A percentile compares a stretch with the other conserved stretches of the same genome.
These are phyloP conservation scores for Onychomys torridus DNA, from an alignment of 2,797 vertebrate species.

Conservation along the genomic window DNA sequence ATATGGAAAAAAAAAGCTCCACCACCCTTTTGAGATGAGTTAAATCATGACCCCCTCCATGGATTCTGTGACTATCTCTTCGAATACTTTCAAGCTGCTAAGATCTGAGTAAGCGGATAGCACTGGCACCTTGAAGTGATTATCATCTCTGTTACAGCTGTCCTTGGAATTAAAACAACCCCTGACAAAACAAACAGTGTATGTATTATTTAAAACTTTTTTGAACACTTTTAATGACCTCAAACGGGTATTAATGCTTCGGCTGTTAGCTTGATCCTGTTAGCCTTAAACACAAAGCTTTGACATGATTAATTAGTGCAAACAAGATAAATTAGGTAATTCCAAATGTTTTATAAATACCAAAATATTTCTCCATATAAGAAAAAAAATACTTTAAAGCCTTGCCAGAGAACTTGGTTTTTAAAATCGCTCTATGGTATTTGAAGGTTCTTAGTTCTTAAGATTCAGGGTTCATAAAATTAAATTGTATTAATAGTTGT, in stretches of 20 bases:
- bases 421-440: not conserved
- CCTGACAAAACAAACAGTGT: conserved; percentile 37
- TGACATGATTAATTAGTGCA: conserved; percentile 68
- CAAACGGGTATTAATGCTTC: conserved; percentile 50
- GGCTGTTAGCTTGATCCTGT: conserved; percentile 17
- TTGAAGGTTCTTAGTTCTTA: conserved; percentile 1
- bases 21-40: conserved; percentile 62
- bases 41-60: conserved; percentile 23
- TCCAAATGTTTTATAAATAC: conserved; percentile 60
- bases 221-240: conserved; percentile 57
- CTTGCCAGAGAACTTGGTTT: not conserved
- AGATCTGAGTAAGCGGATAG: conserved; percentile 25
- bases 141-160: conserved; percentile 53
- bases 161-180: conserved; percentile 59
- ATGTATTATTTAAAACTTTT: conserved; percentile 50
- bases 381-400: conserved; percentile 43
- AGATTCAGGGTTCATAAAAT: conserved; percentile 37
- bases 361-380: conserved; percentile 59
- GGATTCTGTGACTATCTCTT: conserved; percentile 47
- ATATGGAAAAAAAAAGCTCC: conserved; percentile 44
- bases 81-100: not conserved
- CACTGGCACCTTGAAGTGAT: conserved; percentile 67
- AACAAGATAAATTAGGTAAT: conserved; percentile 64
- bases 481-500: not conserved
- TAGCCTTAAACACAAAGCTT: conserved; percentile 62